phyloP scores from a whole-genome alignment of 2,113 vertebrate species.

The Phrynocephalus versicolor region DNA sequence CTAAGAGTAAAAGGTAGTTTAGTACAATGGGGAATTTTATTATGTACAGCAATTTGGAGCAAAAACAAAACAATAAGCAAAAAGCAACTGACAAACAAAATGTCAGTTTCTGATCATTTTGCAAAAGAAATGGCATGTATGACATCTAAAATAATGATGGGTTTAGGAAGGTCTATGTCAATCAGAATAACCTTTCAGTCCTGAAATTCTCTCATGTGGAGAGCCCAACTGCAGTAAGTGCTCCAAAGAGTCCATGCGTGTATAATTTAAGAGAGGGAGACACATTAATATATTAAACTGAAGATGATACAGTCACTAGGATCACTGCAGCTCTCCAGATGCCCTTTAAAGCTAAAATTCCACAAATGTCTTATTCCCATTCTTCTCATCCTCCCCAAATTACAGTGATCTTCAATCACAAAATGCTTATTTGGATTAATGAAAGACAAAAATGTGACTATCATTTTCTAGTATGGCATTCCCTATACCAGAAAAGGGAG shows the following conservation, averaged over 20 bases:
- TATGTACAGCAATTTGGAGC: neutral
- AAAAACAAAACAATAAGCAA: neutral
- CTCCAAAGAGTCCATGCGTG: neutral
- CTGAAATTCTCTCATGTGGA: constrained; percentile 20
- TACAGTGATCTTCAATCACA: neutral
- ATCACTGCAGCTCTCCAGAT: neutral
- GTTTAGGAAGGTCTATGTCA: neutral
- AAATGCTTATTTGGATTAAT: constrained; percentile 23
- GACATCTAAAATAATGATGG: neutral
- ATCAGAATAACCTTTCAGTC: neutral
- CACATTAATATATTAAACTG: neutral
- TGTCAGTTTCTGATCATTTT: neutral
- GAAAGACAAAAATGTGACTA: neutral
- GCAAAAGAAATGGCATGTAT: neutral
- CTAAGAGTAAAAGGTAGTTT: neutral
- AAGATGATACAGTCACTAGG: neutral
- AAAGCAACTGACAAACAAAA: neutral
- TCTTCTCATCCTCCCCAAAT: neutral
- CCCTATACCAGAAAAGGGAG: too few species aligned
- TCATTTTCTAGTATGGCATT: too few species aligned
- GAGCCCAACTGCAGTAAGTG: constrained; percentile 12
- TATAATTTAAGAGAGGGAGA: constrained; percentile 18
- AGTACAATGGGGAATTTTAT: neutral
- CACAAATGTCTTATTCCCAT: neutral
- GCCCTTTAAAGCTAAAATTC: constrained; percentile 14